Conservation (phyloP, 1,140 invertebrate species). For the Pomphorhynchus laevis region DNA sequence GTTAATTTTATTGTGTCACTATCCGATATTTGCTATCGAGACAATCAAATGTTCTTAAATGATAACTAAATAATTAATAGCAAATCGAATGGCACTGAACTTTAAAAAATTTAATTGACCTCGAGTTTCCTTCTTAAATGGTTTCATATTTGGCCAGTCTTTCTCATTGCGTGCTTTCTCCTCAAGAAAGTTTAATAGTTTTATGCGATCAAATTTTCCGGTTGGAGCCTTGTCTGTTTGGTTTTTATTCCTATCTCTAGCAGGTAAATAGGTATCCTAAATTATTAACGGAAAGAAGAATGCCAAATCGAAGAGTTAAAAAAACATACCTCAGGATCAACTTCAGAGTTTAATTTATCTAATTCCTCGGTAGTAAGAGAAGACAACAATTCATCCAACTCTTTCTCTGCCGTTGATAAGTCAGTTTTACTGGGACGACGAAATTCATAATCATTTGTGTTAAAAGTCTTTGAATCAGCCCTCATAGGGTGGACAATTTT, state of each 20-base stretch:
- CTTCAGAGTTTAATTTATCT: conserved; percentile 76
- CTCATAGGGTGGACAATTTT: too few relatives aligned
- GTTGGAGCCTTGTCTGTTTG: conserved; percentile 71
- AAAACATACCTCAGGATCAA: conserved; percentile 74
- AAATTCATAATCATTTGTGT: too few relatives aligned
- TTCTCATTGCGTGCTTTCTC: conserved; percentile 81
- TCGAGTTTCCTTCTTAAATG: conserved; percentile 37
- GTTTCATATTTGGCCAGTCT: conserved; percentile 70
- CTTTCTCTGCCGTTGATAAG: too few relatives aligned
- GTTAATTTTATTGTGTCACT: too few relatives aligned
- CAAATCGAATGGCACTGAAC: too few relatives aligned
- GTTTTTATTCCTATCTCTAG: conserved; percentile 63
- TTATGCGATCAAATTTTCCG: conserved; percentile 66
- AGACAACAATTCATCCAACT: conserved; percentile 68
- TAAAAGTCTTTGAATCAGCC: too few relatives aligned
- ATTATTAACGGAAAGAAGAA: conserved; percentile 10
- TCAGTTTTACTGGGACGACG: too few relatives aligned
- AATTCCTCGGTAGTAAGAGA: conserved; percentile 75
- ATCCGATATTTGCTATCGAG: too few relatives aligned
- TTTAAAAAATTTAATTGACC: too few relatives aligned
- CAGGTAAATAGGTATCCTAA: conserved; percentile 73
- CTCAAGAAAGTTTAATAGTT: conserved; percentile 47
- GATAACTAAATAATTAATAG: too few relatives aligned
- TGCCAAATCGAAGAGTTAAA: conserved; percentile 1
- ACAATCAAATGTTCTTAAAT: too few relatives aligned